A percentile compares a stretch with the other conserved stretches of the same genome.
phyloP scores from a whole-genome alignment of 2,113 vertebrate species.

The Micromys minutus region DNA sequence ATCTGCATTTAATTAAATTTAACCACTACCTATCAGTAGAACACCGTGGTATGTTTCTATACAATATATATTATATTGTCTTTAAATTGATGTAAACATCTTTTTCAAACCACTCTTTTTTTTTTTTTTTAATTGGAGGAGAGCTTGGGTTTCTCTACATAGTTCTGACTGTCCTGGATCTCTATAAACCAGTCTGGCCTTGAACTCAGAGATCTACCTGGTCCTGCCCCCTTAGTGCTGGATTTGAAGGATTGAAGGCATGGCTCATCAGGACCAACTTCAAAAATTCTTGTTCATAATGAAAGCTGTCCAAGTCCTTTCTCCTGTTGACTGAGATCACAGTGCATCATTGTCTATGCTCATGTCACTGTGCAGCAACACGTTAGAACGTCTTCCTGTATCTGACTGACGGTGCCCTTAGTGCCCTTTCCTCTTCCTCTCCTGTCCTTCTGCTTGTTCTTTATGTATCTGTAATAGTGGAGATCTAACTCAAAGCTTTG shows the following conservation, averaged over 20 bases:
- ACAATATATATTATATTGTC: not conserved
- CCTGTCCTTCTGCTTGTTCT: not conserved
- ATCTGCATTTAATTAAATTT: not conserved
- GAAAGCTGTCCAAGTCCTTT: not conserved
- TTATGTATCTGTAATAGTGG: not conserved
- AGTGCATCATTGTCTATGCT: not conserved
- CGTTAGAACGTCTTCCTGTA: not conserved
- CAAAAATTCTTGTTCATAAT: not conserved
- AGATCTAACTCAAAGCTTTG: not conserved
- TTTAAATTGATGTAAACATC: not conserved
- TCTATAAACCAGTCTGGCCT: too few relatives aligned
- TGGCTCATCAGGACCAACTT: not conserved
- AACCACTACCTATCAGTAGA: not conserved
- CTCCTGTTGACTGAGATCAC: not conserved
- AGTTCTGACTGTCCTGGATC: not conserved
- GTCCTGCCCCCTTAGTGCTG: not conserved
- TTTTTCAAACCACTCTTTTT: not conserved
- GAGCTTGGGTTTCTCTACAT: not conserved
- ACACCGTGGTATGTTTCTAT: not conserved
- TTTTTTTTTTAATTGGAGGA: not conserved
- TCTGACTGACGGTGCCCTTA: not conserved
- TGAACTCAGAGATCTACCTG: not conserved
- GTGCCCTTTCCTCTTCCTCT: too few relatives aligned
- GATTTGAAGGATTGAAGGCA: not conserved
- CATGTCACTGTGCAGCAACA: not conserved